These are phyloP conservation scores for Anarsia innoxiella DNA, from an alignment of 2,888 invertebrate species.

Conservation along the genomic window DNA sequence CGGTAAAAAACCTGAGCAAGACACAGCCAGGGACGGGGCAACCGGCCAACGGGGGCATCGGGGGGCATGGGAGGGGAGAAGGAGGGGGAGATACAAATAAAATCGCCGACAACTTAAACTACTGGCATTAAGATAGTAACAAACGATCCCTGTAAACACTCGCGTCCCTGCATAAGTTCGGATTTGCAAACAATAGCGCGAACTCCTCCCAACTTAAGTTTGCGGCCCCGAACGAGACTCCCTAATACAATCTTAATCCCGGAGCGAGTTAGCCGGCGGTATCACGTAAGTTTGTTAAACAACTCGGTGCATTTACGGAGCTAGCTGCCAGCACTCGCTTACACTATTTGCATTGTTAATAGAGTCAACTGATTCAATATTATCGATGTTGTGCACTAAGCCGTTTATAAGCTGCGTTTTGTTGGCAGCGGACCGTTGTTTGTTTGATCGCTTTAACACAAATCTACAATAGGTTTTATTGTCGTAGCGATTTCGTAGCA, in stretches of 20 bases:
- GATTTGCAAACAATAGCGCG: constrained; percentile 55
- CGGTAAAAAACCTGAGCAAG: too few relatives aligned
- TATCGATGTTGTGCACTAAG: constrained; percentile 41
- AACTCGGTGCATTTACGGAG: constrained; percentile 52
- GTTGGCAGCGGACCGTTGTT: constrained; percentile 19
- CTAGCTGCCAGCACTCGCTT: constrained; percentile 45
- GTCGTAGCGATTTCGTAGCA: not conserved
- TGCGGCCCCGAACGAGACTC: not conserved
- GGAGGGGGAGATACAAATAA: too few relatives aligned
- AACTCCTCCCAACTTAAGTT: constrained; percentile 2
- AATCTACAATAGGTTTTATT: not conserved
- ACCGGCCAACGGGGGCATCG: too few relatives aligned
- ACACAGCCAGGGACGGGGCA: too few relatives aligned
- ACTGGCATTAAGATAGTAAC: constrained; percentile 22
- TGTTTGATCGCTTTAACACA: not conserved
- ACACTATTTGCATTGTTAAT: constrained; percentile 65
- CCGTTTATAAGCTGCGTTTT: constrained; percentile 30
- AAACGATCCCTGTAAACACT: constrained; percentile 48
- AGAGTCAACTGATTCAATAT: constrained; percentile 61
- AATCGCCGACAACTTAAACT: constrained; percentile 49
- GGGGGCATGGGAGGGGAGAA: too few relatives aligned
- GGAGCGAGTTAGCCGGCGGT: not conserved
- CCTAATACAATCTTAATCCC: not conserved
- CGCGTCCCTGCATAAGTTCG: constrained; percentile 57
- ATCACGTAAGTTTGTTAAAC: constrained; percentile 21